These are phyloP conservation scores for Drosophila trapezifrons DNA, from an alignment of 1,140 invertebrate species.

Conservation along the genomic window DNA sequence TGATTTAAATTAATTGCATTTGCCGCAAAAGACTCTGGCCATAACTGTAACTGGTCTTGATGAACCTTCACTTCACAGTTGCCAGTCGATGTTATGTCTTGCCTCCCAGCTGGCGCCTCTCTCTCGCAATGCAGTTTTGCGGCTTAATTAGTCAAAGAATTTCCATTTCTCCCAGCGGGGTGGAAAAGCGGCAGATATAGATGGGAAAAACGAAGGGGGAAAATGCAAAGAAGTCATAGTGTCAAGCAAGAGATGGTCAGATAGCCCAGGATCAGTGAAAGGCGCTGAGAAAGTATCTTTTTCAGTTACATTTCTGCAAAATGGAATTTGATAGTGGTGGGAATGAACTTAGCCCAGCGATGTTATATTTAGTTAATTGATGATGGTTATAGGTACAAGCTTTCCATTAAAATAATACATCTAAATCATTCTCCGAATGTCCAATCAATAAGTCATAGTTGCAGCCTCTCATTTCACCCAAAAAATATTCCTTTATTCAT, in stretches of 20 bases:
- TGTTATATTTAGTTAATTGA: too few species aligned
- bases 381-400: too few species aligned
- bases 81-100: constrained; percentile 29
- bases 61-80: constrained; percentile 43
- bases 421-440: not conserved
- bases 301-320: too few species aligned
- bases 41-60: constrained; percentile 48
- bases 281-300: constrained; percentile 16
- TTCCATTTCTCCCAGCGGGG: constrained; percentile 14
- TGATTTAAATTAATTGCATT: constrained; percentile 84
- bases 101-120: constrained; percentile 56
- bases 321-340: constrained; percentile 39
- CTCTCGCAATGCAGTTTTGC: constrained; percentile 40
- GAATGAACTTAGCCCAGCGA: not conserved
- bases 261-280: constrained; percentile 26
- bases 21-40: constrained; percentile 70
- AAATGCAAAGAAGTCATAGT: constrained; percentile 6
- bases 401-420: too few species aligned
- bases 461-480: not conserved
- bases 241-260: constrained; percentile 16
- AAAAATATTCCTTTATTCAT: constrained; percentile 10
- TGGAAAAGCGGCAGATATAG: constrained; percentile 9
- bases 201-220: not conserved
- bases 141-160: constrained; percentile 71
- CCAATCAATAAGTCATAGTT: constrained; percentile 5